phyloP scores from a whole-genome alignment of 2,113 vertebrate genomes.

The Stegastes partitus region DNA sequence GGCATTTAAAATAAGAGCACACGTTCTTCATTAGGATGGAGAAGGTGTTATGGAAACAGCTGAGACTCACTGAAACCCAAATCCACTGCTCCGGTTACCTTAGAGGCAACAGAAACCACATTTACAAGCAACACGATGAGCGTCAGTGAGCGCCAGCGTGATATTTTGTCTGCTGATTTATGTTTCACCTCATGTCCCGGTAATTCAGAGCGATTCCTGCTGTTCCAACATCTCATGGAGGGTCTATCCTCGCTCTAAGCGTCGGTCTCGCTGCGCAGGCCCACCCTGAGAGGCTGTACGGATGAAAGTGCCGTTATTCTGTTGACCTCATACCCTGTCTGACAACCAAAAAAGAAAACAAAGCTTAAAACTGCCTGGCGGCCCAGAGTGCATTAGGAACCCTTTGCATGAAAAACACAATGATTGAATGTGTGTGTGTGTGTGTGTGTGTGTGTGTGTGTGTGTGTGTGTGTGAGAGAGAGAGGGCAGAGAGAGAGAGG shows the following conservation, averaged over 20 bases:
- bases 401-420: constrained; percentile 53
- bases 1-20: constrained; percentile 39
- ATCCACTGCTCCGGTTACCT: constrained; percentile 14
- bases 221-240: constrained; percentile 26
- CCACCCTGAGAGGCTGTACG: constrained; percentile 49
- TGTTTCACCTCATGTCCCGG: constrained; percentile 20
- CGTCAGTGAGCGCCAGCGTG: constrained; percentile 6
- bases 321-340: constrained; percentile 65
- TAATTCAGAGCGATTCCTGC: constrained; percentile 46
- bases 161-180: constrained; percentile 19
- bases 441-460: constrained; percentile 8
- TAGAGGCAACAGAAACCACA: constrained; percentile 11
- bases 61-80: constrained; percentile 34
- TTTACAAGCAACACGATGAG: constrained; percentile 35
- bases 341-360: constrained; percentile 32
- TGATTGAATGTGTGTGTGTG: constrained; percentile 34
- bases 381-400: constrained; percentile 41
- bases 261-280: constrained; percentile 9
- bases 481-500: constrained; percentile 16
- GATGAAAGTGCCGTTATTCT: constrained; percentile 46
- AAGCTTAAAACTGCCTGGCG: constrained; percentile 47
- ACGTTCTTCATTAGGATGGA: constrained; percentile 32
- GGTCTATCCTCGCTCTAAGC: background rate
- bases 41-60: constrained; percentile 20
- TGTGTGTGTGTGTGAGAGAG: constrained; percentile 13